Evolutionary conservation across 1,140 invertebrate genomes (phyloP).

Genomic region (Araneus ventricosus): DNA sequence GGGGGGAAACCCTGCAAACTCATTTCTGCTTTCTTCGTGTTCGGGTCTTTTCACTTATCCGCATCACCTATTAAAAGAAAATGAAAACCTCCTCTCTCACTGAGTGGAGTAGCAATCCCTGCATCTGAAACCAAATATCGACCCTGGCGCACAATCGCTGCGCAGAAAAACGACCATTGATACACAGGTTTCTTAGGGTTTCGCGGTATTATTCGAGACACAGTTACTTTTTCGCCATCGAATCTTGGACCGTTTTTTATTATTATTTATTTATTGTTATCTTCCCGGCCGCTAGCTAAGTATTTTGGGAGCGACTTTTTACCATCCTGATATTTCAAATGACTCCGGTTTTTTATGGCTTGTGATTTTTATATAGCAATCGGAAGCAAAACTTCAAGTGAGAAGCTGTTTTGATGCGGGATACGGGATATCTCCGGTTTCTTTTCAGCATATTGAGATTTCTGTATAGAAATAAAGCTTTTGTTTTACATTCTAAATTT

Average conservation of each 20-base stretch:
- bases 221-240: background rate
- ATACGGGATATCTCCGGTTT: background rate
- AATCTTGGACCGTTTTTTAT: background rate
- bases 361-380: background rate
- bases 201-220: conserved; percentile 11
- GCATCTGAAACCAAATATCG: conserved; percentile 45
- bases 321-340: background rate
- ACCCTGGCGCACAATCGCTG: background rate
- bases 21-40: background rate
- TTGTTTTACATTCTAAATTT: conserved; percentile 33
- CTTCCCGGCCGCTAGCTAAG: background rate
- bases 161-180: conserved; percentile 19
- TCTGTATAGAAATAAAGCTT: background rate
- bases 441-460: background rate
- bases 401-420: background rate
- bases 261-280: conserved; percentile 23
- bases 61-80: background rate
- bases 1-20: background rate
- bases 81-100: background rate
- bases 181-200: conserved; percentile 16
- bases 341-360: conserved; percentile 8
- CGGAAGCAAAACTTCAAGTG: background rate
- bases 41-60: conserved; percentile 10
- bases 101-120: background rate
- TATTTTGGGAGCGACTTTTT: conserved; percentile 15